phyloP scores from a whole-genome alignment of 2,797 vertebrate species.

The Danio kyathit region DNA sequence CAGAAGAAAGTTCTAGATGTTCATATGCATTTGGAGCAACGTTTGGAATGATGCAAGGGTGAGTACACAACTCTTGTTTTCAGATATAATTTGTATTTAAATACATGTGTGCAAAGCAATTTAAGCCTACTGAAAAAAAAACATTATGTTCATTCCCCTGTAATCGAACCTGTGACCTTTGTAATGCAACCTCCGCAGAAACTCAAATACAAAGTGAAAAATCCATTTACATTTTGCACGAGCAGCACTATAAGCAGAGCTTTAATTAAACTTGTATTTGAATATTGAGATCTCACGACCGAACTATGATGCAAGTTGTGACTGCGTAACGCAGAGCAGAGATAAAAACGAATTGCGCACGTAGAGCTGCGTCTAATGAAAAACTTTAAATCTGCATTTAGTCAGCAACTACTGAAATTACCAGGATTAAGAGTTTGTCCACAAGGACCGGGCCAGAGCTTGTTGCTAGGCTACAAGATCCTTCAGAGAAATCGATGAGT shows the following conservation, averaged over 20 bases:
- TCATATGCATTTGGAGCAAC: too few relatives aligned
- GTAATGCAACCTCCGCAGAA: background rate
- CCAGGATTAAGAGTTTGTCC: slow-evolving; percentile 55
- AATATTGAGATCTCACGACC: slow-evolving; percentile 13
- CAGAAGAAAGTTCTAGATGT: background rate
- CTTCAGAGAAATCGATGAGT: slow-evolving; percentile 73
- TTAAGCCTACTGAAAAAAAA: background rate
- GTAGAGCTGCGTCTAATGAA: slow-evolving; percentile 43
- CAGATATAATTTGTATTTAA: background rate
- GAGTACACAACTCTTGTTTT: background rate
- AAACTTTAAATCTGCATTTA: slow-evolving; percentile 57
- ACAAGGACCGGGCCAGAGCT: slow-evolving; percentile 62
- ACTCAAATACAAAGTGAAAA: background rate
- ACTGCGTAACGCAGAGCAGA: background rate
- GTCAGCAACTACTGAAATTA: slow-evolving; percentile 58
- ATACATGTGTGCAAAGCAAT: background rate
- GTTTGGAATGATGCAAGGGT: background rate
- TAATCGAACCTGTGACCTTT: background rate
- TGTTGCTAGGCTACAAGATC: slow-evolving; percentile 79
- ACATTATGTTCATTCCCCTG: background rate
- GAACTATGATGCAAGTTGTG: background rate
- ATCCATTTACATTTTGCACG: background rate
- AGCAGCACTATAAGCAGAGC: background rate
- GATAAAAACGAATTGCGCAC: slow-evolving; percentile 17
- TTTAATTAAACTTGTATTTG: slow-evolving; percentile 23